Percentiles rank a stretch among this genome's conserved stretches.
Evolutionary conservation across 2,888 invertebrate genomes (phyloP).

Genomic region (Heliconius cydno): DNA sequence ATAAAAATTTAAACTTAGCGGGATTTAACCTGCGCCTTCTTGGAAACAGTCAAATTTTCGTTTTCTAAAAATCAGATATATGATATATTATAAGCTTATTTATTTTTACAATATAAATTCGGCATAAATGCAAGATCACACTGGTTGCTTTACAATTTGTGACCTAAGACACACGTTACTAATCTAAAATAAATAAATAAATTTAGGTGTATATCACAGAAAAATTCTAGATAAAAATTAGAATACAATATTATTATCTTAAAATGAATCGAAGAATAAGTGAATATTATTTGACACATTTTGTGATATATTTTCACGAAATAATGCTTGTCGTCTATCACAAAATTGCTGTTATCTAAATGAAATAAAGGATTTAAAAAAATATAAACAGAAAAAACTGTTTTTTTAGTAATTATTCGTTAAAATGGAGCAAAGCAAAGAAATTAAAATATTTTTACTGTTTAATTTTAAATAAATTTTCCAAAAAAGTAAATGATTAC

Average conservation of each 20-base stretch:
- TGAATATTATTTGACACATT: neutral
- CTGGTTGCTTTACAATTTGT: constrained; percentile 7
- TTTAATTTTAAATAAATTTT: neutral
- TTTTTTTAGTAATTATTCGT: neutral
- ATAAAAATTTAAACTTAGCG: no score
- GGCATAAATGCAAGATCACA: constrained; percentile 19
- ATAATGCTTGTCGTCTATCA: neutral
- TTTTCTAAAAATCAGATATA: no score
- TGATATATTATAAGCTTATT: neutral
- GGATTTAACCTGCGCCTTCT: no score
- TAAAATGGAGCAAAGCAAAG: neutral
- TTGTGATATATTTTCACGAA: neutral
- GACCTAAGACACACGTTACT: constrained; percentile 5
- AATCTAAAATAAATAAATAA: constrained; percentile 18
- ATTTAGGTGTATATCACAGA: constrained; percentile 27
- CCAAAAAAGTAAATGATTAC: neutral
- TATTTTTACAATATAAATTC: constrained; percentile 13
- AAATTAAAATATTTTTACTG: neutral
- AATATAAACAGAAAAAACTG: no score
- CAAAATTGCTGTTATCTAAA: neutral
- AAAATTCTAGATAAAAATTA: constrained; percentile 10
- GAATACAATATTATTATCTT: neutral
- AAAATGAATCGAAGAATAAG: neutral
- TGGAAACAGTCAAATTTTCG: no score
- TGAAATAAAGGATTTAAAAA: neutral